Base-by-base conservation (phyloP, 2,113 vertebrate species). In the Orthonyx spaldingii region DNA sequence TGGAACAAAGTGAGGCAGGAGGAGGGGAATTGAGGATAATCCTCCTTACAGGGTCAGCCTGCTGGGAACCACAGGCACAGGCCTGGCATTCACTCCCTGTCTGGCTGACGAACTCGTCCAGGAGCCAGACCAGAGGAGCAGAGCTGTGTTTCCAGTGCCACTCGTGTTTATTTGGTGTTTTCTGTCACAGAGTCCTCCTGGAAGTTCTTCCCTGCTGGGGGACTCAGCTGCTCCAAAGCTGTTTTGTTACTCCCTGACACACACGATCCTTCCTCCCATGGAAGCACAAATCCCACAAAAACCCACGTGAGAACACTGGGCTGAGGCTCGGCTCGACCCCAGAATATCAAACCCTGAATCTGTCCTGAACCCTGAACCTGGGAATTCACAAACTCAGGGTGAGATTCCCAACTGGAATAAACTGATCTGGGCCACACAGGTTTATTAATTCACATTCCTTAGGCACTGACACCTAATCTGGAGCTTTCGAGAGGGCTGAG, bases 101-200 rank as follows among this genome's bases (percentile, higher is more conserved):
- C 82, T 77, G 64, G 14, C 55, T 68, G 70, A 59, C 20, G 52
- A 35, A 46, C n/a, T 64, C 6, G 19, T 7, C 3, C 0, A 20
- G 82, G 82, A 75, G 33, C 47, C n/a, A 28, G 28, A 44, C 7
- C 55, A 32, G 10, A 21, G 32, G n/a, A 69, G 10, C 8, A 26
- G 83, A 53, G 7, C 2, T 5, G n/a, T 2, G 1, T 44, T 71
- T 26, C 32, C 87, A 35, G 12, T 28, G 19, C 23, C 10, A 10
- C 0, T 47, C 4, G 7, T 2, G 4, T 53, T 22, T 2, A 8
- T 53, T 27, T 5, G 33, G 10, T 24, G 3, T 24, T 65, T 82
- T 39, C 53, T 33, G 79, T 60, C 82, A 76, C 16, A 11, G 2
- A 24, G 6, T 3, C 74, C 55, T 70, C 56, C 56, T 28, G 0